Percentiles rank a stretch among this genome's conserved stretches.
Evolutionary conservation across 2,113 vertebrate species (phyloP).

Genomic region (Hippocampus comes): DNA sequence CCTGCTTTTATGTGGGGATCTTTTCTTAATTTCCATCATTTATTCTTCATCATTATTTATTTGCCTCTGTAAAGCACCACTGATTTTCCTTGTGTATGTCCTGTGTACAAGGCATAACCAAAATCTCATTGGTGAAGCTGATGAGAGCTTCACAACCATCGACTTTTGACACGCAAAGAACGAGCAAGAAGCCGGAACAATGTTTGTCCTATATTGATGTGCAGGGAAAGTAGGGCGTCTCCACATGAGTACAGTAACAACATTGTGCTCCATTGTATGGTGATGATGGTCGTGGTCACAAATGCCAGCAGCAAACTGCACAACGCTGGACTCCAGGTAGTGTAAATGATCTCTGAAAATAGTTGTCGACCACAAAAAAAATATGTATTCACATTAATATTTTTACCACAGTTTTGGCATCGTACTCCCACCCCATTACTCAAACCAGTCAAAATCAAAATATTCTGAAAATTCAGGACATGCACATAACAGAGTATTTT

Average conservation of each 20-base stretch:
- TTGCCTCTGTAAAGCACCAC: neutral
- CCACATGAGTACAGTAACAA: constrained; percentile 55
- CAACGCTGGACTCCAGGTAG: neutral
- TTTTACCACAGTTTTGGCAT: no score
- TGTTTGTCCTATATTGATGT: constrained; percentile 63
- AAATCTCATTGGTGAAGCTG: constrained; percentile 64
- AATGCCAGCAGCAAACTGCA: neutral
- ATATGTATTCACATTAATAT: no score
- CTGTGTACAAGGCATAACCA: constrained; percentile 43
- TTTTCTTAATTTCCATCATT: neutral
- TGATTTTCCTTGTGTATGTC: neutral
- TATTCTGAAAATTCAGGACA: no score
- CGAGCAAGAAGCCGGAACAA: constrained; percentile 44
- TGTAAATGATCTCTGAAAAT: neutral
- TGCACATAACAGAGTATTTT: no score
- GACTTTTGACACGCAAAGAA: constrained; percentile 60
- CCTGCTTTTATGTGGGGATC: neutral
- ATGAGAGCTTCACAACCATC: constrained; percentile 52
- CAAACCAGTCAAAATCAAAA: neutral
- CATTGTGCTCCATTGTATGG: constrained; percentile 51
- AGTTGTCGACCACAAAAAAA: no score
- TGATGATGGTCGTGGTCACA: constrained; percentile 12
- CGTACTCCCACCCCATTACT: no score
- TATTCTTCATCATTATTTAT: neutral
- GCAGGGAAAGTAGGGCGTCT: constrained; percentile 60